These are phyloP conservation scores for Zosterops japonicus DNA, from an alignment of 2,113 vertebrate genomes.

Conservation along the genomic window DNA sequence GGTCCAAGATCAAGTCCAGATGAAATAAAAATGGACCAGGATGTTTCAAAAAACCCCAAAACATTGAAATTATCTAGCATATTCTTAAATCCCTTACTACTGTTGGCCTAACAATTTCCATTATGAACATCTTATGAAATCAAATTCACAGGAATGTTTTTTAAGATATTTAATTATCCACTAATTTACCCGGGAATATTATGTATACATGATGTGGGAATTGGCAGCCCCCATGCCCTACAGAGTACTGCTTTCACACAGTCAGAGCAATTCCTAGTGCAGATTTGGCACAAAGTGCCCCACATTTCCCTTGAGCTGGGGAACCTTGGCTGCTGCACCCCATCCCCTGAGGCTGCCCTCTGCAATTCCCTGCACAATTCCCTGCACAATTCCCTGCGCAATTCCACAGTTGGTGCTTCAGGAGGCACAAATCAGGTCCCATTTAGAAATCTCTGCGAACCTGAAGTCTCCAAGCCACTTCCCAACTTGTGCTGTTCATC, in stretches of 20 bases:
- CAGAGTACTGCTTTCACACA: neutral
- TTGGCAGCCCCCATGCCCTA: rapidly evolving
- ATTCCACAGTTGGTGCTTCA: neutral
- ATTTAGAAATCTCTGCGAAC: neutral
- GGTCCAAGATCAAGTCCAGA: neutral
- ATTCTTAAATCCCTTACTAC: neutral
- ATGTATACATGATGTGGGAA: neutral
- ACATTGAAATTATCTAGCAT: rapidly evolving
- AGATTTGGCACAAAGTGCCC: neutral
- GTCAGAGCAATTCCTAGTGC: neutral
- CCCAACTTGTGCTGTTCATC: rapidly evolving
- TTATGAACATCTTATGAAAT: neutral
- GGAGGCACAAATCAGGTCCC: neutral
- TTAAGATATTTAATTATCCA: neutral
- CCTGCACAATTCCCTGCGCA: no score
- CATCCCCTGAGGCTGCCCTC: rapidly evolving
- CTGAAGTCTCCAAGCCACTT: neutral
- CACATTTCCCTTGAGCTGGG: rapidly evolving
- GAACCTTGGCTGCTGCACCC: neutral
- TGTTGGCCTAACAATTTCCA: neutral
- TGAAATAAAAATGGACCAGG: neutral
- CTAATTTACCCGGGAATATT: neutral
- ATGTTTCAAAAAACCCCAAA: neutral
- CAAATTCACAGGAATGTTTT: neutral
- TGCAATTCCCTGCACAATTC: neutral